Percentiles rank a stretch among this genome's conserved stretches.
Evolutionary conservation across 2,888 invertebrate genomes (phyloP).

Genomic region (Ceriagrion tenellum): DNA sequence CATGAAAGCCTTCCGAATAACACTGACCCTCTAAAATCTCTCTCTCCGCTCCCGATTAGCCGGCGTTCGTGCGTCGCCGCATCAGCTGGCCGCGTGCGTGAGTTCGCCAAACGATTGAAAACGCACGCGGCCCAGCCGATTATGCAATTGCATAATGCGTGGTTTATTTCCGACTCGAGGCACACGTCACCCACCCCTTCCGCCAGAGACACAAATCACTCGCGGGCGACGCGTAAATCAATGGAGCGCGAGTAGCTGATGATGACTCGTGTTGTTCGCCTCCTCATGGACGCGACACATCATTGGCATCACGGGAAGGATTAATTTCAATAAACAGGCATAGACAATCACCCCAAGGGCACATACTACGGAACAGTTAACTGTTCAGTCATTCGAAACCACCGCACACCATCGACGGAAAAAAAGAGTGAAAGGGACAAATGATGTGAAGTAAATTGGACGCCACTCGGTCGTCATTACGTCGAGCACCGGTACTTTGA

Average conservation of each 20-base stretch:
- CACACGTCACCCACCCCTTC: neutral
- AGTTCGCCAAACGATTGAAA: neutral
- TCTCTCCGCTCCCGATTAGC: too few species aligned
- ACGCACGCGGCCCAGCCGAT: neutral
- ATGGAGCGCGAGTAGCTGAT: too few species aligned
- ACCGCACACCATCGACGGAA: too few species aligned
- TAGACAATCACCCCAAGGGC: neutral
- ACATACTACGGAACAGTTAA: neutral
- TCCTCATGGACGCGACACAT: neutral
- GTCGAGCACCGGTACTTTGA: too few species aligned
- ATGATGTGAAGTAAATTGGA: too few species aligned
- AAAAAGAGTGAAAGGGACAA: too few species aligned
- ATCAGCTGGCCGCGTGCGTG: neutral
- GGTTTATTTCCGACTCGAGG: neutral
- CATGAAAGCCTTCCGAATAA: too few species aligned
- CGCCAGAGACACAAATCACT: neutral
- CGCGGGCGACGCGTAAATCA: neutral
- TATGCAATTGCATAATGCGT: neutral
- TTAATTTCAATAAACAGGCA: neutral
- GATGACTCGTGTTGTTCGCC: neutral
- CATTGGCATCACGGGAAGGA: neutral
- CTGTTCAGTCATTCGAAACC: neutral
- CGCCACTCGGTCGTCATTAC: too few species aligned
- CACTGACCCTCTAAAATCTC: too few species aligned
- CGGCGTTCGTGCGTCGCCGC: too few species aligned